Evolutionary conservation across 2,113 vertebrate species (phyloP).

Genomic region (Spilogale gracilis): DNA sequence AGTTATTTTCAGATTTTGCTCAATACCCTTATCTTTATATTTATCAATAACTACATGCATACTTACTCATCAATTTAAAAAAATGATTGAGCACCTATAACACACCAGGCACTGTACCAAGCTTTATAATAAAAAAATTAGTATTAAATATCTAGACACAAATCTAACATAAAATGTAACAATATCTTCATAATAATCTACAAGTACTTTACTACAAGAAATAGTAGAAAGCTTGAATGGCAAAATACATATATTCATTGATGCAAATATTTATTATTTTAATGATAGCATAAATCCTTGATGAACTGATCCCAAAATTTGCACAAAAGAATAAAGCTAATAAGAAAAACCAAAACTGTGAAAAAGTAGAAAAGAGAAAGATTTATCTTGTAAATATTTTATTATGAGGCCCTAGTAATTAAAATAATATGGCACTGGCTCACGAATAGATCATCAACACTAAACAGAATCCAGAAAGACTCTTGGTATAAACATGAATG

Average conservation of each 20-base stretch:
- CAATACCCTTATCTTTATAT: slow-evolving; percentile 26
- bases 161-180: background rate
- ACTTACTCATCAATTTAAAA: background rate
- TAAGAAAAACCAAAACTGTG: background rate
- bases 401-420: background rate
- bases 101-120: background rate
- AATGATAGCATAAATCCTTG: background rate
- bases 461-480: background rate
- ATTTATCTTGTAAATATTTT: background rate
- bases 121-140: background rate
- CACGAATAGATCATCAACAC: background rate
- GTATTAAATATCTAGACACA: background rate
- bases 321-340: background rate
- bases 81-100: background rate
- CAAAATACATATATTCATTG: background rate
- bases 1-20: slow-evolving; percentile 20
- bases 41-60: background rate
- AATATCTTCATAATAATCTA: background rate
- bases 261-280: background rate
- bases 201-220: background rate
- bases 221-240: background rate
- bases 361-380: background rate
- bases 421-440: background rate
- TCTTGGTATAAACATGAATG: background rate
- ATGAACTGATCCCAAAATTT: background rate